Evolutionary conservation across 1,140 invertebrate genomes (phyloP).

Genomic region (Diabrotica virgifera): DNA sequence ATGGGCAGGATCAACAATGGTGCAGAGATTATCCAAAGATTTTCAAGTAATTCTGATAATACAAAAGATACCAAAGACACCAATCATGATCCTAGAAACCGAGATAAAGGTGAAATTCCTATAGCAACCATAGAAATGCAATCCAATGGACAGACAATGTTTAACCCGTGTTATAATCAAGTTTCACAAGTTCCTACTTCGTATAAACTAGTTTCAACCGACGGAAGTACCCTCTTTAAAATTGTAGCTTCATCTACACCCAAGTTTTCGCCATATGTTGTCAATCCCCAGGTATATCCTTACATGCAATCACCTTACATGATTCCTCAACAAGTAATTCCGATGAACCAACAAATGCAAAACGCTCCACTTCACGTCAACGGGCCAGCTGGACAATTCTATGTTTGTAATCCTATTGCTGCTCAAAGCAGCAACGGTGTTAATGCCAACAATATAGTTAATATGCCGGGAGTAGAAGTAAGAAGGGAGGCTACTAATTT

Average conservation of each 20-base stretch:
- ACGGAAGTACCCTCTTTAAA: slow-evolving; percentile 25
- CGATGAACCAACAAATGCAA: slow-evolving; percentile 4
- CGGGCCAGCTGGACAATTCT: slow-evolving; percentile 38
- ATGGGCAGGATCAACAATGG: too few species aligned
- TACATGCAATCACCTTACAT: slow-evolving; percentile 19
- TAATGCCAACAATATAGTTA: slow-evolving; percentile 29
- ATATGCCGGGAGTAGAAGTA: slow-evolving; percentile 37
- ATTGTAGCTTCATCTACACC: slow-evolving; percentile 25
- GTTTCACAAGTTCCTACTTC: not conserved
- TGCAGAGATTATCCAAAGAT: not conserved
- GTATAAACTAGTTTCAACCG: slow-evolving; percentile 26
- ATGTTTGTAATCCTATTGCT: slow-evolving; percentile 42
- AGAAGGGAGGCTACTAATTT: slow-evolving; percentile 28
- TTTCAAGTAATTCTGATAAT: not conserved
- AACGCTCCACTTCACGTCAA: slow-evolving; percentile 29
- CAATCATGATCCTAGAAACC: not conserved
- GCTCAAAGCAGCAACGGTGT: not conserved
- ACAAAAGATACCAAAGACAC: not conserved
- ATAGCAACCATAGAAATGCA: slow-evolving; percentile 25
- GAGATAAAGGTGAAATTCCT: slow-evolving; percentile 20
- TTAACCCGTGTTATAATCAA: slow-evolving; percentile 35
- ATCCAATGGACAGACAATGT: slow-evolving; percentile 26
- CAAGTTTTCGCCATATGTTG: slow-evolving; percentile 24
- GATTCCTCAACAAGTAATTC: not conserved
- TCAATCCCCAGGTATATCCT: slow-evolving; percentile 36